Percentiles rank a stretch among this genome's conserved stretches.
phyloP scores from a whole-genome alignment of 2,888 invertebrate genomes.

The Perizoma flavofasciatum region DNA sequence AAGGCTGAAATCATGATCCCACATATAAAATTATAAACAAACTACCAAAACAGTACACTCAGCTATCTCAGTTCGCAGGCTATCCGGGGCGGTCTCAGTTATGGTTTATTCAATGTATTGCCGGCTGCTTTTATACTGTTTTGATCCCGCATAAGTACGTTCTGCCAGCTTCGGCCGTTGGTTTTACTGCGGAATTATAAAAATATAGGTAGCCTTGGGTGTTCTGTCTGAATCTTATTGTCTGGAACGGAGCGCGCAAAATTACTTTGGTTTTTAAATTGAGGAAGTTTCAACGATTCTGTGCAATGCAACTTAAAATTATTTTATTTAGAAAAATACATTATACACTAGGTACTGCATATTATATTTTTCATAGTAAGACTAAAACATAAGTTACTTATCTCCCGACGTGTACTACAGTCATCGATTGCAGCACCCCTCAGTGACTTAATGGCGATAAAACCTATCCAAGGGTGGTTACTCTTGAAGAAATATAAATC shows the following conservation, averaged over 20 bases:
- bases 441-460: too few species aligned
- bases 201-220: conserved; percentile 22
- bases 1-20: conserved; percentile 1
- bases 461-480: too few species aligned
- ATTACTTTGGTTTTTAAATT: conserved; percentile 1
- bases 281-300: neutral
- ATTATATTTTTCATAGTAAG: too few species aligned
- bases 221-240: conserved; percentile 10
- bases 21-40: conserved; percentile 19
- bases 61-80: conserved; percentile 30
- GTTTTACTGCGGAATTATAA: conserved; percentile 26
- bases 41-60: conserved; percentile 25
- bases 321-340: too few species aligned
- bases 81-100: conserved; percentile 22
- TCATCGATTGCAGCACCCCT: too few species aligned
- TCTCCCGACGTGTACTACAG: too few species aligned
- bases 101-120: conserved; percentile 38
- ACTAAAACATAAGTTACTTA: too few species aligned
- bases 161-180: conserved; percentile 10
- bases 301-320: neutral
- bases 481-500: too few species aligned
- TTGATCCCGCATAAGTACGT: conserved; percentile 33
- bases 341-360: too few species aligned
- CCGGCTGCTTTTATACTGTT: conserved; percentile 27
- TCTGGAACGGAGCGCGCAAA: neutral